Conservation (phyloP, 2,797 vertebrate genomes). For the Meriones psammophilus region DNA sequence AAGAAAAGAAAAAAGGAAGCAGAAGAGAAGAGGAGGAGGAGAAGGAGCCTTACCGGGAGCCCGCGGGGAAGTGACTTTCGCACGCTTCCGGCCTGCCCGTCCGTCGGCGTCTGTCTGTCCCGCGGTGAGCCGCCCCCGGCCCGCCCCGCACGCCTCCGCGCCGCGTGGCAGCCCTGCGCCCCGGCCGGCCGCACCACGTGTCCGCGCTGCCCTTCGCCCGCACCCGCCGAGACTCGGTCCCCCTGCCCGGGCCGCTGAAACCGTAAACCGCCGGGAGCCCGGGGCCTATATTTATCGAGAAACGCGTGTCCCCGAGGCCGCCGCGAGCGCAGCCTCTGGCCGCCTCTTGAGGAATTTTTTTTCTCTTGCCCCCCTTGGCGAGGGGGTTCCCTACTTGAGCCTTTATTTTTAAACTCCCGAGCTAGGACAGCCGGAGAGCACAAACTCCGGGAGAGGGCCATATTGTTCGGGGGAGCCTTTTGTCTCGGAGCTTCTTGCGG, state of each 20-base stretch:
- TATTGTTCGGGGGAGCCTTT: conserved; percentile 81
- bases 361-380: background rate
- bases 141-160: conserved; percentile 27
- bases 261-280: conserved; percentile 78
- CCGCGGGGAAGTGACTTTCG: conserved; percentile 78
- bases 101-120: conserved; percentile 20
- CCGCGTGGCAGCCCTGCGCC: conserved; percentile 21
- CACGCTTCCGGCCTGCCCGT: conserved; percentile 79
- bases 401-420: conserved; percentile 26
- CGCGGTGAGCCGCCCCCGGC: conserved; percentile 49
- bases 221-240: conserved; percentile 70
- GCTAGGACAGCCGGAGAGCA: conserved; percentile 49
- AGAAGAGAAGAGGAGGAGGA: background rate
- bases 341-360: background rate
- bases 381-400: conserved; percentile 20
- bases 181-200: conserved; percentile 79
- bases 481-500: conserved; percentile 71
- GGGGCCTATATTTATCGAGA: conserved; percentile 82
- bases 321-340: conserved; percentile 61
- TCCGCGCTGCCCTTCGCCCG: conserved; percentile 80
- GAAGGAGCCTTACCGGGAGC: conserved; percentile 29
- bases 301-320: conserved; percentile 74
- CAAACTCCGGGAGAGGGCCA: conserved; percentile 75
- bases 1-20: background rate
- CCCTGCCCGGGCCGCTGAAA: conserved; percentile 76